These are phyloP conservation scores for Pristionchus fissidentatus DNA, from an alignment of 2,888 invertebrate species.

Conservation along the genomic window DNA sequence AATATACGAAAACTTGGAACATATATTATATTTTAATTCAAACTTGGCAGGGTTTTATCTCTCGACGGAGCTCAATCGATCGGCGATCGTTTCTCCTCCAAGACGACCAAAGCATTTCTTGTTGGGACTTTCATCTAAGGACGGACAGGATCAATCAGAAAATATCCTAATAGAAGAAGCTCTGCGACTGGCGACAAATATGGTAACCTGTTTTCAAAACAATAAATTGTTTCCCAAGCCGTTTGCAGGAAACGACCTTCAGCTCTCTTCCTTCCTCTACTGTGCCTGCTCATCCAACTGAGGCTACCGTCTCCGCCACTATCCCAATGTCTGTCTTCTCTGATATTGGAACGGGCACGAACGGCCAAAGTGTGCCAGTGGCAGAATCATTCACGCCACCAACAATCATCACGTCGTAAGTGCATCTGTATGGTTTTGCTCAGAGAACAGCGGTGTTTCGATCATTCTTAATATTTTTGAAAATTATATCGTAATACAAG, in stretches of 20 bases:
- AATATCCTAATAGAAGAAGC: conserved; percentile 22
- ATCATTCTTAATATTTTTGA: neutral
- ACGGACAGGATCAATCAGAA: neutral
- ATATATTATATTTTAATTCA: no score
- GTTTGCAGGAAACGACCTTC: neutral
- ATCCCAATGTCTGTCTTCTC: conserved; percentile 22
- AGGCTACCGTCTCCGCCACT: neutral
- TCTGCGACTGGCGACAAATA: neutral
- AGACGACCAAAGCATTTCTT: conserved; percentile 54
- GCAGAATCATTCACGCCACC: conserved; percentile 7
- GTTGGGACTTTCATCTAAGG: conserved; percentile 57
- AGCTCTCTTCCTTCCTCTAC: neutral
- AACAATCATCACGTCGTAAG: conserved; percentile 15
- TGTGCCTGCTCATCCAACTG: neutral
- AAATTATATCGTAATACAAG: neutral
- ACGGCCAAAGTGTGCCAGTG: neutral
- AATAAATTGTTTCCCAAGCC: neutral
- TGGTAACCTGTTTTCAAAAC: neutral
- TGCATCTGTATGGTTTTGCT: neutral
- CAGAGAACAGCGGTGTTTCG: neutral
- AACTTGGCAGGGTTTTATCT: conserved; percentile 57
- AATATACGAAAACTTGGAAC: no score
- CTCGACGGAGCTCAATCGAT: conserved; percentile 53
- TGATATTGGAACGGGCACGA: neutral
- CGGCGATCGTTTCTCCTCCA: conserved; percentile 19